Evolutionary conservation across 2,888 invertebrate species (phyloP).

Genomic region (Polymixis flavicincta): DNA sequence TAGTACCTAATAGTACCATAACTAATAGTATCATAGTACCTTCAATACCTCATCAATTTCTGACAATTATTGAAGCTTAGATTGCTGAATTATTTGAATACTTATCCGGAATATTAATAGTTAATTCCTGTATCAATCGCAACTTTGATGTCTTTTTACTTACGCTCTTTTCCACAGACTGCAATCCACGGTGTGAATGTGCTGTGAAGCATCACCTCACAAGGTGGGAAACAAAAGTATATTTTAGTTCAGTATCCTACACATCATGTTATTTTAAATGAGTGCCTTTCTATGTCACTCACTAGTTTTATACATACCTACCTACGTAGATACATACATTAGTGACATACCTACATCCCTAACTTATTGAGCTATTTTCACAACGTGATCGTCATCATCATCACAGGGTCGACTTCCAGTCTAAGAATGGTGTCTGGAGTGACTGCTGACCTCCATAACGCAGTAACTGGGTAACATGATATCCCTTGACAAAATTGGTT

Average conservation of each 20-base stretch:
- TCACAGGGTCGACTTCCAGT: background rate
- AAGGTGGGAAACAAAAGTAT: background rate
- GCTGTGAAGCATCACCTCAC: background rate
- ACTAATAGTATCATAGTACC: too few relatives aligned
- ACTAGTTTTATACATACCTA: too few relatives aligned
- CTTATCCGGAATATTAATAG: background rate
- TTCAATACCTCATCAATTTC: slow-evolving; percentile 41
- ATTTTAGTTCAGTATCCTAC: too few relatives aligned
- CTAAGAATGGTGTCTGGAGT: too few relatives aligned
- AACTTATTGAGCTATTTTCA: background rate
- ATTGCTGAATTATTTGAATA: background rate
- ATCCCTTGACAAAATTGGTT: background rate
- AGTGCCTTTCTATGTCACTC: background rate
- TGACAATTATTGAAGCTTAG: slow-evolving; percentile 38
- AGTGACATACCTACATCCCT: too few relatives aligned
- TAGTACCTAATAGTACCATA: too few relatives aligned
- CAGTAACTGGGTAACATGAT: too few relatives aligned
- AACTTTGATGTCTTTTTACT: background rate
- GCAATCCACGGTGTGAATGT: background rate
- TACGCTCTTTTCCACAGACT: background rate
- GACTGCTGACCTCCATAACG: background rate
- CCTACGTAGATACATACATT: too few relatives aligned
- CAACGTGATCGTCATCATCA: background rate
- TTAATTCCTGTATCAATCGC: too few relatives aligned
- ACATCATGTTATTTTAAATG: background rate